Conservation (phyloP, 2,888 invertebrate species). For the Emesis furor region DNA sequence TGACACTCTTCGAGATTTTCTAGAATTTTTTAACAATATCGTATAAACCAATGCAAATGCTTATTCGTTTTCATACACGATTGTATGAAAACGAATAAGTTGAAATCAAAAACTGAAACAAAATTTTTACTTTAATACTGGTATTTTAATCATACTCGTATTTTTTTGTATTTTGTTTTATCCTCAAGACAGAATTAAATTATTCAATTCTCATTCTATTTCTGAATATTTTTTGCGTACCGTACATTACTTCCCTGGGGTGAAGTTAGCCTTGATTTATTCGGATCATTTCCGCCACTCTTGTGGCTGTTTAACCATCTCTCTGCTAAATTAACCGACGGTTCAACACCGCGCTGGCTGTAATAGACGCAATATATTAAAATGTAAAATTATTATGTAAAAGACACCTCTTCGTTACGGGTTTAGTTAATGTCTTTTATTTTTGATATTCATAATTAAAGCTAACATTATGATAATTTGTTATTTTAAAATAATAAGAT, state of each 20-base stretch:
- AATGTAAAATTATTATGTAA: slow-evolving; percentile 5
- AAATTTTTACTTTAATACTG: too few relatives aligned
- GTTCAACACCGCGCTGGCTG: slow-evolving; percentile 60
- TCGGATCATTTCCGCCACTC: slow-evolving; percentile 84
- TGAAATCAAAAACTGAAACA: too few relatives aligned
- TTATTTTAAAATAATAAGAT: too few relatives aligned
- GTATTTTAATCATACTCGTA: too few relatives aligned
- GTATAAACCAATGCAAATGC: too few relatives aligned
- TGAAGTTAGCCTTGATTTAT: slow-evolving; percentile 88
- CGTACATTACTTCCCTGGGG: slow-evolving; percentile 81
- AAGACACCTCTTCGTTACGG: slow-evolving; percentile 4
- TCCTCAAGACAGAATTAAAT: too few relatives aligned
- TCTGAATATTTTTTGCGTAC: slow-evolving; percentile 77
- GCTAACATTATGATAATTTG: not conserved
- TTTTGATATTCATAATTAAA: not conserved
- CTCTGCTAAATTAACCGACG: slow-evolving; percentile 77
- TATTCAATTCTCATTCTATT: not conserved
- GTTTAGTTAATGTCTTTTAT: not conserved
- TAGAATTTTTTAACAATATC: too few relatives aligned
- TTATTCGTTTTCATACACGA: too few relatives aligned
- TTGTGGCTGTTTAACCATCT: slow-evolving; percentile 76
- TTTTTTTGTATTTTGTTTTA: too few relatives aligned
- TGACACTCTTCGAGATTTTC: too few relatives aligned
- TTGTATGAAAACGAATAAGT: too few relatives aligned
- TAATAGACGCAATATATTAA: slow-evolving; percentile 19